Evolutionary conservation across 2,113 vertebrate genomes (phyloP).

Genomic region (Dermatemys mawii): DNA sequence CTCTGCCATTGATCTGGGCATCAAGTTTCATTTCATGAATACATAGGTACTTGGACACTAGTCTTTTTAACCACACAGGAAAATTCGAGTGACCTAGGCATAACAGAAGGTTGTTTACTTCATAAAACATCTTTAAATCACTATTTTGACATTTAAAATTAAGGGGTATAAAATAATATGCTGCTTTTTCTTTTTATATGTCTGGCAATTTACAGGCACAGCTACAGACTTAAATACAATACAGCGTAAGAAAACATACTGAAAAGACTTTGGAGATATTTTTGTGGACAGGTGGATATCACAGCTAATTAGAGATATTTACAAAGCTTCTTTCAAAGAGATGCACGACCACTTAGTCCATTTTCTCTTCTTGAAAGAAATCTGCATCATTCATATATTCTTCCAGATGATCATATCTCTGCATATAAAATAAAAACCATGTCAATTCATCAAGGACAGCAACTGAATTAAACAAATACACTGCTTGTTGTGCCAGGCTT

Average conservation of each 20-base stretch:
- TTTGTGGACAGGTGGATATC: slow-evolving; percentile 18
- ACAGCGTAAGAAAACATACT: background rate
- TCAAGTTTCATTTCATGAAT: background rate
- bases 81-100: background rate
- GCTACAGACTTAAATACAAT: background rate
- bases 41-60: background rate
- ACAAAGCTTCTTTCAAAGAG: slow-evolving; percentile 52
- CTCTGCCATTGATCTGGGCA: background rate
- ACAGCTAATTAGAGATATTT: slow-evolving; percentile 28
- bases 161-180: background rate
- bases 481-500: background rate
- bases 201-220: background rate
- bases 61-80: background rate
- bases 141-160: slow-evolving; percentile 11
- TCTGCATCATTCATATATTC: slow-evolving; percentile 80
- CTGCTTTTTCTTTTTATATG: background rate
- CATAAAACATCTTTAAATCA: slow-evolving; percentile 10
- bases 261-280: slow-evolving; percentile 24
- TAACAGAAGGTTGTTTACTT: background rate
- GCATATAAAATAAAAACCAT: slow-evolving; percentile 58
- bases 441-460: slow-evolving; percentile 3
- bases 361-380: slow-evolving; percentile 86
- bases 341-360: slow-evolving; percentile 69
- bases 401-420: slow-evolving; percentile 82
- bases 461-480: background rate